Base-by-base conservation (phyloP, 2,113 vertebrate genomes). In the Salvelinus fontinalis region DNA sequence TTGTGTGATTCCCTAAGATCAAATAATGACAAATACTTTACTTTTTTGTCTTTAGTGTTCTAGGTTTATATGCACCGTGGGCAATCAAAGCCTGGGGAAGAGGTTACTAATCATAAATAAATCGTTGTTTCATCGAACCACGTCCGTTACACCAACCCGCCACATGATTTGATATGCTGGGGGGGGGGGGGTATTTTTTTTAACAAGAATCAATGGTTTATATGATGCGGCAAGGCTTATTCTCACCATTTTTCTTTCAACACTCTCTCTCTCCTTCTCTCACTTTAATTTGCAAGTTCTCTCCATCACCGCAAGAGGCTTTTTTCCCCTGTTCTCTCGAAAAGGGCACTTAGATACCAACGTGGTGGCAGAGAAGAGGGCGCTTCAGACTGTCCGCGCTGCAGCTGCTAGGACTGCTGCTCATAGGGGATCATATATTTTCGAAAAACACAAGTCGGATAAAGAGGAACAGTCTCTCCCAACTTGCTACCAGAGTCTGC, bases 241-340 rank as follows among this genome's bases (percentile, higher is more conserved):
- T 44, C 39, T 22, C 22, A 31, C 18, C n/a, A 27, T 64, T 51
- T 54, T 8, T 11, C 39, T 44, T 44, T 44, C 13, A 24, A n/a
- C 69, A 8, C 70, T 13, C 67, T 44, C 70, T 62, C 76, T 76
- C 29, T 44, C 26, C 44, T 73, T 62, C 73, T 2, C 39, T 44
- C 39, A 44, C 39, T 44, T 44, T 44, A 12, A 79, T 62, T 57
- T 75, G 81, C 70, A 86, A 71, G 26, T 89, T 86, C 91, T 79
- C 83, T 80, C 78, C 81, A 74, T 87, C 88, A 71, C 92, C 92
- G 92, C 89, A 82, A 93, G 92, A 89, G 92, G 91, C 91, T 89
- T 91, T 85, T 80, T 75, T 76, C 76, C 1, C 26, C 73, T 70
- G 83, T 82, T 81, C 85, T 84, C n/a, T 85, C 80, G 22, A 66